Evolutionary conservation across 1,140 invertebrate species (phyloP).

Genomic region (Hesperophylax magnus): DNA sequence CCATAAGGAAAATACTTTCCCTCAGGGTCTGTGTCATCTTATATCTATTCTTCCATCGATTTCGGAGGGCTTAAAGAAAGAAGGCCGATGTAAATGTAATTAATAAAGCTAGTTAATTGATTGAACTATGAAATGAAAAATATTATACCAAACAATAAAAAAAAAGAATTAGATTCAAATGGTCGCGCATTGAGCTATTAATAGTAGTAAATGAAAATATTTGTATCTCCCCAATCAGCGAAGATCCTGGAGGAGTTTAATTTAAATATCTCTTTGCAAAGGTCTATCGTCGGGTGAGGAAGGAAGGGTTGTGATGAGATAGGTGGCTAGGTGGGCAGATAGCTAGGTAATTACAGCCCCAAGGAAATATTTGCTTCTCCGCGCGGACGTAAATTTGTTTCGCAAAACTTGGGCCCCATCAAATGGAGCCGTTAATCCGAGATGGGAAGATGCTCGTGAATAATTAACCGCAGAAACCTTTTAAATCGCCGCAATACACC

Average conservation of each 20-base stretch:
- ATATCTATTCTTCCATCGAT: too few species aligned
- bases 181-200: too few species aligned
- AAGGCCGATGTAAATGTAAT: too few species aligned
- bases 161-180: too few species aligned
- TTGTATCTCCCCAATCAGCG: not conserved
- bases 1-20: too few species aligned
- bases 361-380: slow-evolving; percentile 9
- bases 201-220: not conserved
- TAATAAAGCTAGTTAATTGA: too few species aligned
- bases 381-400: slow-evolving; percentile 31
- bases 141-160: too few species aligned
- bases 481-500: slow-evolving; percentile 36
- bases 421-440: slow-evolving; percentile 41
- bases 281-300: not conserved
- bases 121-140: too few species aligned
- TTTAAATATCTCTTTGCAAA: slow-evolving; percentile 1
- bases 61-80: too few species aligned
- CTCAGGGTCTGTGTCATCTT: too few species aligned
- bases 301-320: too few species aligned
- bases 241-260: not conserved
- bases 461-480: slow-evolving; percentile 40
- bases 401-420: slow-evolving; percentile 16
- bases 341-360: not conserved
- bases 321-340: too few species aligned
- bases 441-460: slow-evolving; percentile 30